Evolutionary conservation across 1,140 invertebrate species (phyloP), one percentile per base, ranked within the genome.

Genomic region (Platyscapa corneri): DNA sequence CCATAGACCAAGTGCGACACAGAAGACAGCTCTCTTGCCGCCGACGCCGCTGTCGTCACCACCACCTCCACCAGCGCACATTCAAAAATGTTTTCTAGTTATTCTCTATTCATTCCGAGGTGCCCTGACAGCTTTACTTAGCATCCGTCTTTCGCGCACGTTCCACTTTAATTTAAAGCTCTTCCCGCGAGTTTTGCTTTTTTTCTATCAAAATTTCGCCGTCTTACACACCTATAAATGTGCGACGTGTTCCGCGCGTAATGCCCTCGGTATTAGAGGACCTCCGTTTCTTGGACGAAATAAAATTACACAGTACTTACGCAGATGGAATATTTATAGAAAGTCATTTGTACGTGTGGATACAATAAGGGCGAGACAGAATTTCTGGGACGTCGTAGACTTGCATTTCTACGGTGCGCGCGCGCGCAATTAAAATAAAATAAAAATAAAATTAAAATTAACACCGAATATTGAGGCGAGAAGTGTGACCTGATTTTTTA

Each of bases 41-140:
- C 27, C 79, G 37, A n/a, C 56, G 27, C 27, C 79, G 37, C n/a
- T n/a, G n/a, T n/a, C n/a, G n/a, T n/a, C n/a, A 37, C 39, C 12
- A 20, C 65, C 78, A 20, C 39, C 70, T 2, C 27, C 42, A 27
- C 18, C 56, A 7, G 34, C 39, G 77, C 83, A 46, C 72, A 42
- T 49, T 64, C 74, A 60, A 74, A 76, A 77, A 82, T 86, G 74
- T 86, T 86, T 80, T 84, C 82, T 76, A 77, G 82, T 78, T 81
- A 67, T 67, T 70, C 79, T 70, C 79, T 42, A 70, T 81, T 81
- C 79, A 70, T 67, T 81, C 79, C 34, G 56, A 60, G 23, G 7
- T 53, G 20, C 77, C 1, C 3, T n/a, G 77, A 60, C 49, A 60
- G 76, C 76, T 49, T 78, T 39, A 65, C 56, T 79, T 79, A 79